Evolutionary conservation across 2,888 invertebrate genomes (phyloP), one percentile per base, ranked within the genome.

Genomic region (Platycnemis pennipes): DNA sequence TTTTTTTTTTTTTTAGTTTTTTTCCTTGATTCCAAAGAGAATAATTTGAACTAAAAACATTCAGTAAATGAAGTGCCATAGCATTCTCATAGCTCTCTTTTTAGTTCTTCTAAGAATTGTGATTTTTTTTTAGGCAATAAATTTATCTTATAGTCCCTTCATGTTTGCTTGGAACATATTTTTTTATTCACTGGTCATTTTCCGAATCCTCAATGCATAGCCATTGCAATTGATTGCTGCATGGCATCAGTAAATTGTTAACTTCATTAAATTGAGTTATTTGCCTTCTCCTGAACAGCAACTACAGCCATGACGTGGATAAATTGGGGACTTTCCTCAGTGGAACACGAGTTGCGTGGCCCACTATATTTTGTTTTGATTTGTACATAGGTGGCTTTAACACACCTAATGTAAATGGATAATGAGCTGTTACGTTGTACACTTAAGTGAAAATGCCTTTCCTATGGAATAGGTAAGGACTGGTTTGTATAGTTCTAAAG

Each of bases 401-500:
- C 56, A 44, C 77, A 77, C 13, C 77, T 77, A 26, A 44, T 91
- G 91, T 91, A 91, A 37, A 63, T 63, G 56, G 91, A 63, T 88
- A 88, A 46, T 31, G 49, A 91, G 42, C 69, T 91, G 91, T 91
- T 91, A 63, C 37, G 77, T 91, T 91, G 63, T 91, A 44, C 22
- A 63, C 45, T 91, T 56, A 63, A 63, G 31, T 91, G 63, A 63
- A 91, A n/a, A 63, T 91, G 91, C 91, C 91, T 91, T 89, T 91
- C 91, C 91, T 91, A 91, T 91, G 91, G 91, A 91, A 91, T 63
- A 91, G 91, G 91, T 91, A 63, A 91, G 91, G n/a, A 69, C 44
- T 91, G 91, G 91, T 91, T 91, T 69, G 91, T 91, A 91, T 91
- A n/a, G n/a, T n/a, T n/a, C n/a, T n/a, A 44, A 63, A 63, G n/a